phyloP scores from a whole-genome alignment of 2,113 vertebrate species.

The Pelodiscus sinensis region DNA sequence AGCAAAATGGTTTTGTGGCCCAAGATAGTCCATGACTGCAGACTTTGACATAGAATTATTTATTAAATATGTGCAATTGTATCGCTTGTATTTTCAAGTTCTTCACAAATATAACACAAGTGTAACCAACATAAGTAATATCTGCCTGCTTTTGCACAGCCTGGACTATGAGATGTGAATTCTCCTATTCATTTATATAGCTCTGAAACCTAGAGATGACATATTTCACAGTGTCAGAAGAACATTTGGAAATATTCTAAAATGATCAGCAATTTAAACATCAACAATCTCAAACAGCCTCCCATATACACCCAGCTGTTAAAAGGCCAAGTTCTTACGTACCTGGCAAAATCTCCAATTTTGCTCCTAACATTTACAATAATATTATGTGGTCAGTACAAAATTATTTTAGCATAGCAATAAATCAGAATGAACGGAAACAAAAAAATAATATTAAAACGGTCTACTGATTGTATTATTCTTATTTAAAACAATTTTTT shows the following conservation, averaged over 20 bases:
- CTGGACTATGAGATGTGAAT: not conserved
- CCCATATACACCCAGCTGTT: not conserved
- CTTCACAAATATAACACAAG: not conserved
- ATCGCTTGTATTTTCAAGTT: rapidly evolving
- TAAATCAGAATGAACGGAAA: not conserved
- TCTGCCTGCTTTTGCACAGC: not conserved
- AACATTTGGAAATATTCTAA: not conserved
- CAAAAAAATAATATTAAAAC: not conserved
- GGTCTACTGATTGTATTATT: not conserved
- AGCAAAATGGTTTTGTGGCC: not conserved
- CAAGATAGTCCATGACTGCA: not conserved
- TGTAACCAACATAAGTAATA: not conserved
- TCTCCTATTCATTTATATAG: not conserved
- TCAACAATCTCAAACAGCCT: not conserved
- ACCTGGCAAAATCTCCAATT: not conserved
- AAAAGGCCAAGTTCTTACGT: not conserved
- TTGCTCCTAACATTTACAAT: not conserved
- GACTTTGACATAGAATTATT: not conserved
- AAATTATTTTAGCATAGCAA: not conserved
- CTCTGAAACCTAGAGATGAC: rapidly evolving
- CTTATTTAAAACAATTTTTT: not conserved
- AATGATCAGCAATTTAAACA: no score
- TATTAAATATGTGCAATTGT: no score
- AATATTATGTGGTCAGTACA: not conserved
- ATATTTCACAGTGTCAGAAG: no score